Evolutionary conservation across 2,888 invertebrate genomes (phyloP).

Genomic region (Drosophila pullipes): DNA sequence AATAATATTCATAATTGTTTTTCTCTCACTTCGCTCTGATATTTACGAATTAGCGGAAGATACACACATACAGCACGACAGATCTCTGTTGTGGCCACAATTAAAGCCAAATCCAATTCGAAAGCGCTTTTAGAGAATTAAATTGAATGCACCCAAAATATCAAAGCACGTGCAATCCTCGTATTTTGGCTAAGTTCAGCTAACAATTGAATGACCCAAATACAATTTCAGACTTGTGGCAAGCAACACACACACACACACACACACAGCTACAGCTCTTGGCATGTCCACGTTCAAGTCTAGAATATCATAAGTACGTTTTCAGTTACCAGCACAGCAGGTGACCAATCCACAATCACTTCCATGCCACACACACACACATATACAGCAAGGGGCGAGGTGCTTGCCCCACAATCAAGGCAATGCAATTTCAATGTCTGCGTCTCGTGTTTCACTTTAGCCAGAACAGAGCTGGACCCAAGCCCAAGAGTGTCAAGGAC

Average conservation of each 20-base stretch:
- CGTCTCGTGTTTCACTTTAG: slow-evolving; percentile 66
- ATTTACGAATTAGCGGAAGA: slow-evolving; percentile 23
- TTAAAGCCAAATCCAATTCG: slow-evolving; percentile 15
- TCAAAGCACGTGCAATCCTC: slow-evolving; percentile 35
- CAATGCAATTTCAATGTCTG: slow-evolving; percentile 81
- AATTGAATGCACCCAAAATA: slow-evolving; percentile 1
- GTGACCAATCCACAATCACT: slow-evolving; percentile 41
- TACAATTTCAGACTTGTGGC: slow-evolving; percentile 65
- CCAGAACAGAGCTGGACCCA: slow-evolving; percentile 25
- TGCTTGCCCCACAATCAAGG: slow-evolving; percentile 70
- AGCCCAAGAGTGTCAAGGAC: slow-evolving; percentile 12
- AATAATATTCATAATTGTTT: slow-evolving; percentile 63
- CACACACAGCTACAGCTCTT: slow-evolving; percentile 3
- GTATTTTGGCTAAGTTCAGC: slow-evolving; percentile 39
- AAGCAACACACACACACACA: slow-evolving; percentile 12
- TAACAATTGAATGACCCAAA: slow-evolving; percentile 72
- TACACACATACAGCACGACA: not conserved
- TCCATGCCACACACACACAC: not conserved
- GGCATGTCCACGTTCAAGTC: slow-evolving; percentile 20
- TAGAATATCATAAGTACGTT: slow-evolving; percentile 74
- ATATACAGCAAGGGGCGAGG: slow-evolving; percentile 37
- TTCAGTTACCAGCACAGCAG: slow-evolving; percentile 79
- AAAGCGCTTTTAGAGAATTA: not conserved
- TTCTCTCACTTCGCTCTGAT: not conserved
- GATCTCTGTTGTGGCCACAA: not conserved